Evolutionary conservation across 2,113 vertebrate species (phyloP), one percentile per base, ranked within the genome.

Genomic region (Monopterus albus): DNA sequence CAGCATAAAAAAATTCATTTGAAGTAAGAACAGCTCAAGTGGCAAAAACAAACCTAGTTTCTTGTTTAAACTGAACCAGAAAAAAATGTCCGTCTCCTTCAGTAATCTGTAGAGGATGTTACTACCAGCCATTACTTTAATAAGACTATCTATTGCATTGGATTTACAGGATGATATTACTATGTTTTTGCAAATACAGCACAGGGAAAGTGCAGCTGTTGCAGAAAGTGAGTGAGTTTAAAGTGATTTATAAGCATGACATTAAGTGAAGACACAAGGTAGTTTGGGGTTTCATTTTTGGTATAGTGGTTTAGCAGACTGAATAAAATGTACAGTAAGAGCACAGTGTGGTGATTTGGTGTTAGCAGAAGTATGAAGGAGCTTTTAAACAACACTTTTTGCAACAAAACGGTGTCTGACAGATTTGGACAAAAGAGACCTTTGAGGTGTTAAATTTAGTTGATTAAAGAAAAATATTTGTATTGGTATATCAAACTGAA

Each of bases 281-380:
- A 61, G 43, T 70, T 47, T 38, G 33, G 56, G 61, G 57, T 77
- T 74, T 63, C 29, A 40, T 63, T 77, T 85, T 80, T 79, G 72
- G 53, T 75, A 75, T 85, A 83, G 80, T 87, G 79, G 83, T 87
- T 78, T 59, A 66, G 56, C 68, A 70, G 64, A 75, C 29, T 60
- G 63, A 78, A 71, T 71, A 55, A 82, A 87, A 80, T 3, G 4
- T 78, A 79, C 56, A 81, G 59, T 75, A 79, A 76, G 50, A 84
- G 75, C 71, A 78, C 78, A 79, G 83, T 78, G 52, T 79, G 64
- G 59, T 76, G 51, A 68, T 80, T 72, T 74, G 83, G 65, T 70
- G 56, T 65, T 39, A 50, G 49, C 57, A 61, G 9, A 78, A 53
- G 43, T 57, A 45, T 61, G 46, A 45, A 66, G 29, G 18, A 61